Evolutionary conservation across 2,797 vertebrate genomes (phyloP).

Genomic region (Sebastes cheni): DNA sequence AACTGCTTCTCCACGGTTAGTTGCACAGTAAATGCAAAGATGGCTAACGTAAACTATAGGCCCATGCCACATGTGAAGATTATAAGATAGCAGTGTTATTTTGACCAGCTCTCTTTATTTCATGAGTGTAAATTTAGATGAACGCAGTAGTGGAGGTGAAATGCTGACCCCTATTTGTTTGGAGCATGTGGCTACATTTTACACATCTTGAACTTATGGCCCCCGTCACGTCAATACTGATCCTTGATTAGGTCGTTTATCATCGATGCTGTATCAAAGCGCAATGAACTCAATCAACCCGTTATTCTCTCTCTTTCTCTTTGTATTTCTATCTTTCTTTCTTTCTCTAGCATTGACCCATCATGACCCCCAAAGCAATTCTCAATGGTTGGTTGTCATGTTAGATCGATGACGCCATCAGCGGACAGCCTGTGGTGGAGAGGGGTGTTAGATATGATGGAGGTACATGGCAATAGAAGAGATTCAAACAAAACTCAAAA

Average conservation of each 20-base stretch:
- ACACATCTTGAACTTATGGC: not conserved
- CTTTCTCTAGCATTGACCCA: slow-evolving; percentile 22
- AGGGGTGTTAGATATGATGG: slow-evolving; percentile 17
- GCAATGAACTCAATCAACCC: not conserved
- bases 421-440: slow-evolving; percentile 22
- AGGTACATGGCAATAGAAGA: not conserved
- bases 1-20: no score
- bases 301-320: not conserved
- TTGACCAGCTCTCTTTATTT: no score
- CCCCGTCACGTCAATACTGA: not conserved
- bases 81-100: no score
- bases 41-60: no score
- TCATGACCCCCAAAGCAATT: slow-evolving; percentile 40
- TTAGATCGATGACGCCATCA: slow-evolving; percentile 64
- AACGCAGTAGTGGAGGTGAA: no score
- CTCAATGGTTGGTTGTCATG: slow-evolving; percentile 54
- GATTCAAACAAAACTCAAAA: slow-evolving; percentile 17
- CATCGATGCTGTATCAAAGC: not conserved
- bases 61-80: no score
- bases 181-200: no score
- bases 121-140: no score
- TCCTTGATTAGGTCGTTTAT: slow-evolving; percentile 14
- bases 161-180: no score
- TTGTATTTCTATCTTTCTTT: slow-evolving; percentile 2
- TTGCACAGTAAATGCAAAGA: no score